A percentile compares a stretch with the other conserved stretches of the same genome.
Evolutionary conservation across 2,113 vertebrate species (phyloP).

Genomic region (Heterochromis multidens): DNA sequence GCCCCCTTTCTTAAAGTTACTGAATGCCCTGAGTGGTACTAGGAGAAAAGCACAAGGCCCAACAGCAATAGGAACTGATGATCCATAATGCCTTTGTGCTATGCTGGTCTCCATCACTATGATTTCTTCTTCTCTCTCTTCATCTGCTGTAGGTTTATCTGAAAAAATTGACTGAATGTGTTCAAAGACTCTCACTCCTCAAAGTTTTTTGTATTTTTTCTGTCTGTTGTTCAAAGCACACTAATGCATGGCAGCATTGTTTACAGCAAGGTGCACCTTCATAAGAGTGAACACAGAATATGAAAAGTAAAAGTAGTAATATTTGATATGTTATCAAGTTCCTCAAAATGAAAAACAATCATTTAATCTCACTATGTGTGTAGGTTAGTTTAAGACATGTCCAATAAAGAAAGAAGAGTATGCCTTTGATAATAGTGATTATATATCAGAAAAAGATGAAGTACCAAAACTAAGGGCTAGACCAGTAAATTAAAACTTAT

Average conservation of each 20-base stretch:
- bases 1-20: constrained; percentile 61
- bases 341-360: not conserved
- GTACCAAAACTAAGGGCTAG: too few species aligned
- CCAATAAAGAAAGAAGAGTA: too few species aligned
- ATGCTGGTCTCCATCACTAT: constrained; percentile 34
- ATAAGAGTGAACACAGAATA: not conserved
- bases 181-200: not conserved
- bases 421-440: too few species aligned
- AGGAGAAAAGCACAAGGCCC: constrained; percentile 55
- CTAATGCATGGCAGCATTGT: not conserved
- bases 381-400: not conserved
- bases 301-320: not conserved
- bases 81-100: constrained; percentile 71
- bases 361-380: not conserved
- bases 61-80: constrained; percentile 58
- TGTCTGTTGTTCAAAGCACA: not conserved
- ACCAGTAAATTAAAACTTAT: too few species aligned
- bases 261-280: not conserved
- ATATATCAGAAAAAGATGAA: too few species aligned
- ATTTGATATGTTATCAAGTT: not conserved
- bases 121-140: constrained; percentile 8
- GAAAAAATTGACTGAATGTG: constrained; percentile 10
- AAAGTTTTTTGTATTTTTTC: not conserved
- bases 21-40: constrained; percentile 62
- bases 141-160: constrained; percentile 24